Base-by-base conservation (phyloP, 2,888 invertebrate genomes). In the Bellardia bayeri region DNA sequence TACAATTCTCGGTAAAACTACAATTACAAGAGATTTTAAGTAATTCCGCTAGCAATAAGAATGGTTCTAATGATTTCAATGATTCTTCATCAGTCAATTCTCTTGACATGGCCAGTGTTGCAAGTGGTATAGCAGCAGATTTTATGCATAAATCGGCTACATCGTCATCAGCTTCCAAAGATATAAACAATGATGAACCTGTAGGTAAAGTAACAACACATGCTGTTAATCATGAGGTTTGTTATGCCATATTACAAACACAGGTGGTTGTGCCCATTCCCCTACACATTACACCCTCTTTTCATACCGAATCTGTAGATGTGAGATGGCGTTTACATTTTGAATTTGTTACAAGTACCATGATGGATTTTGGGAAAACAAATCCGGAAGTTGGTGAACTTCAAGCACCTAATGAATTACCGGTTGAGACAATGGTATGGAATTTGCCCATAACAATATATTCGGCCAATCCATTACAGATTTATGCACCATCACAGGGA, bases 391-490 rank as follows among this genome's bases (percentile, higher is more conserved):
- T 93, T 16, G 95, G 95, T 23, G 93, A 93, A 74, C 98, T 98
- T 96, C 96, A 96, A 90, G 98, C 98, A 0, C 98, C 99, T 0
- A 94, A 96, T 2, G 96, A 96, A 89, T 95, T 99, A 45, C 96
- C 98, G 13, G 98, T 99, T 84, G 99, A 99, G 94, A 99, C 99
- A 0, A 99, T 99, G 98, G 97, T 98, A 14, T 99, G 99, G 99
- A 98, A 99, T 94, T 95, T 99, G 79, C 99, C 99, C 0, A 96
- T 99, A 78, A 97, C 97, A 91, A 96, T 99, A 85, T 98, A 98
- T 94, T 98, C 99, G 0, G 98, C 99, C 7, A 96, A 97, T 89
- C 98, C 98, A 0, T 95, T 96, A 89, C 97, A 97, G 92, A 96
- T 97, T 33, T 96, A 96, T 66, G 96, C 96, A 90, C 96, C 96